These are phyloP conservation scores for Epinephelus cyanopodus DNA, from an alignment of 2,113 vertebrate genomes.

Conservation along the genomic window DNA sequence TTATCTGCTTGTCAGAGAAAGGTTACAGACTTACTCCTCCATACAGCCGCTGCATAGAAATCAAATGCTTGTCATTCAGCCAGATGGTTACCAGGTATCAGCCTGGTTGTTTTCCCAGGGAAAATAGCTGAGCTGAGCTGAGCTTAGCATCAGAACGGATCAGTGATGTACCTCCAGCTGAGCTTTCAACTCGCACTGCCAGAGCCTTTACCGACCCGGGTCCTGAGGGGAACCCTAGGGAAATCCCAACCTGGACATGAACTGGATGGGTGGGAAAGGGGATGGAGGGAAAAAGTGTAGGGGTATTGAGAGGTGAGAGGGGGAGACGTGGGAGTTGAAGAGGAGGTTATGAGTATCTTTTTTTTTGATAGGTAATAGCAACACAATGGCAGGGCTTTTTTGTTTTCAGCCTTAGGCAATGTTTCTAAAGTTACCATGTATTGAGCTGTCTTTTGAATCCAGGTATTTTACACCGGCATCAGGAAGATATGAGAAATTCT, in stretches of 20 bases:
- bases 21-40: slow-evolving; percentile 10
- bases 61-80: slow-evolving; percentile 26
- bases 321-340: background rate
- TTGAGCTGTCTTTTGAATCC: slow-evolving; percentile 41
- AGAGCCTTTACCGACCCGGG: slow-evolving; percentile 17
- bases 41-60: slow-evolving; percentile 5
- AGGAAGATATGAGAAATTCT: background rate
- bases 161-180: slow-evolving; percentile 47
- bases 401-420: slow-evolving; percentile 29
- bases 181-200: slow-evolving; percentile 37
- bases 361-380: background rate
- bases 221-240: slow-evolving; percentile 52
- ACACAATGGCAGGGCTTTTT: slow-evolving; percentile 19
- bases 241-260: slow-evolving; percentile 45
- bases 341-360: background rate
- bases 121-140: slow-evolving; percentile 33
- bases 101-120: slow-evolving; percentile 22
- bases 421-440: slow-evolving; percentile 11
- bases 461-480: slow-evolving; percentile 10
- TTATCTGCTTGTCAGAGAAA: slow-evolving; percentile 40
- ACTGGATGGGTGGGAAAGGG: slow-evolving; percentile 25
- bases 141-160: slow-evolving; percentile 37
- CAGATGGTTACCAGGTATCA: slow-evolving; percentile 9
- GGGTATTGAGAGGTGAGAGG: background rate
- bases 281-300: background rate